Conservation (phyloP, 2,888 invertebrate species). For the Chrysolina oricalcia region DNA sequence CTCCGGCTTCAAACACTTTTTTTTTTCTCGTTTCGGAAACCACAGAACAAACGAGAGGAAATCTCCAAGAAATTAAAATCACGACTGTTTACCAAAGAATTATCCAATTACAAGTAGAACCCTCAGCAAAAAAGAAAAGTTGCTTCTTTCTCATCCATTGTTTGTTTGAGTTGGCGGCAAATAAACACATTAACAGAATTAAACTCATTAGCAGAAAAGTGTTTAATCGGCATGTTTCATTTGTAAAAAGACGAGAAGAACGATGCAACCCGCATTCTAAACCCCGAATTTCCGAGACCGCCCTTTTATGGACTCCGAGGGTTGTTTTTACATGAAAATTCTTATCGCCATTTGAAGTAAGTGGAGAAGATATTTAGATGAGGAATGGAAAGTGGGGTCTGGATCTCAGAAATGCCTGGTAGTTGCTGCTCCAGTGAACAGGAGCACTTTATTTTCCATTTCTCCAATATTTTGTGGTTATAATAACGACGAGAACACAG, state of each 20-base stretch:
- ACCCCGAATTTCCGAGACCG: slow-evolving; percentile 41
- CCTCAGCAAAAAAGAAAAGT: slow-evolving; percentile 34
- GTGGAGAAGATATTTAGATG: neutral
- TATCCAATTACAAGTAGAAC: slow-evolving; percentile 38
- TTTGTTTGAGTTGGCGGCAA: slow-evolving; percentile 47
- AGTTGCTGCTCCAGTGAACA: no score
- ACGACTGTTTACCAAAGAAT: slow-evolving; percentile 26
- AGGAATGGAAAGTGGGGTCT: slow-evolving; percentile 1
- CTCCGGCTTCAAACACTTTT: neutral
- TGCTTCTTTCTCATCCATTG: slow-evolving; percentile 32
- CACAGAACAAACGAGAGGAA: slow-evolving; percentile 1
- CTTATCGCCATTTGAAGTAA: slow-evolving; percentile 39
- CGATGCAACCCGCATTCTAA: slow-evolving; percentile 49
- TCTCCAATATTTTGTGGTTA: neutral
- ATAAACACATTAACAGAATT: slow-evolving; percentile 55
- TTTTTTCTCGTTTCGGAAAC: neutral
- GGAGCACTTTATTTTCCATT: neutral
- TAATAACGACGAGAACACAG: no score
- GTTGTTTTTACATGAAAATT: slow-evolving; percentile 45
- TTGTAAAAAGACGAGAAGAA: slow-evolving; percentile 42
- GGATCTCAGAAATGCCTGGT: neutral
- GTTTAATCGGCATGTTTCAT: slow-evolving; percentile 53
- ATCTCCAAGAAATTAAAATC: slow-evolving; percentile 13
- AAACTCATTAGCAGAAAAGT: slow-evolving; percentile 52
- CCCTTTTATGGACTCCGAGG: slow-evolving; percentile 43